A percentile compares a stretch with the other conserved stretches of the same genome.
Evolutionary conservation across 2,888 invertebrate species (phyloP).

Genomic region (Drosophila silvestris): DNA sequence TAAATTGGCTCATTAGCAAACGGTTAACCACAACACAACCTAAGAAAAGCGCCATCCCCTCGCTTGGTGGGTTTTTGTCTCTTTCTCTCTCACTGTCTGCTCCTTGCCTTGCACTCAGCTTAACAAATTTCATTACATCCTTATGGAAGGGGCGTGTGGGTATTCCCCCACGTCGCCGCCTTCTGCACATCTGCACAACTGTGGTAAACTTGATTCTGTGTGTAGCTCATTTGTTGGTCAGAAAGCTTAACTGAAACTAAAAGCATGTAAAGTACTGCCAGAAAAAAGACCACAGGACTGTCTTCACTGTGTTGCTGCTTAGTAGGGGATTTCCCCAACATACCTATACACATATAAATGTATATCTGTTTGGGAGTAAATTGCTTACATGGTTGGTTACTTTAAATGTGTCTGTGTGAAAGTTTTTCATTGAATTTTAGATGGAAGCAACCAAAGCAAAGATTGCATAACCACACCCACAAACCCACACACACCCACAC

Average conservation of each 20-base stretch:
- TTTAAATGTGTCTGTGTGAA: slow-evolving; percentile 49
- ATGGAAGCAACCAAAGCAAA: slow-evolving; percentile 41
- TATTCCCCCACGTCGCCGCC: neutral
- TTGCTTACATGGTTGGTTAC: slow-evolving; percentile 52
- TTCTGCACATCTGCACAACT: neutral
- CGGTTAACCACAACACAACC: slow-evolving; percentile 68
- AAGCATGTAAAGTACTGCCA: slow-evolving; percentile 65
- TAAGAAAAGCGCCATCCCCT: slow-evolving; percentile 20
- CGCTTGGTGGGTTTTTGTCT: neutral
- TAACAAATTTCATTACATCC: slow-evolving; percentile 28
- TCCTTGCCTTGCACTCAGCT: slow-evolving; percentile 11
- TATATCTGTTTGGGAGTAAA: slow-evolving; percentile 19
- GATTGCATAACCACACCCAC: slow-evolving; percentile 50
- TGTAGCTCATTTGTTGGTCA: slow-evolving; percentile 70
- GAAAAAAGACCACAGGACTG: slow-evolving; percentile 50
- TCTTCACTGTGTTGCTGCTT: slow-evolving; percentile 13
- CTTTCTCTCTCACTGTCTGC: neutral
- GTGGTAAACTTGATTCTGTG: slow-evolving; percentile 31
- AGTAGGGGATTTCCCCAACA: slow-evolving; percentile 6
- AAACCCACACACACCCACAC: slow-evolving; percentile 10
- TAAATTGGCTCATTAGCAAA: slow-evolving; percentile 79
- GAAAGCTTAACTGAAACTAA: slow-evolving; percentile 71
- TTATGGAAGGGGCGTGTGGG: neutral
- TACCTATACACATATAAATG: neutral
- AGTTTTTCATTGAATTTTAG: slow-evolving; percentile 76